These are phyloP conservation scores for Eonycteris spelaea DNA, from an alignment of 2,113 vertebrate species.

Conservation along the genomic window DNA sequence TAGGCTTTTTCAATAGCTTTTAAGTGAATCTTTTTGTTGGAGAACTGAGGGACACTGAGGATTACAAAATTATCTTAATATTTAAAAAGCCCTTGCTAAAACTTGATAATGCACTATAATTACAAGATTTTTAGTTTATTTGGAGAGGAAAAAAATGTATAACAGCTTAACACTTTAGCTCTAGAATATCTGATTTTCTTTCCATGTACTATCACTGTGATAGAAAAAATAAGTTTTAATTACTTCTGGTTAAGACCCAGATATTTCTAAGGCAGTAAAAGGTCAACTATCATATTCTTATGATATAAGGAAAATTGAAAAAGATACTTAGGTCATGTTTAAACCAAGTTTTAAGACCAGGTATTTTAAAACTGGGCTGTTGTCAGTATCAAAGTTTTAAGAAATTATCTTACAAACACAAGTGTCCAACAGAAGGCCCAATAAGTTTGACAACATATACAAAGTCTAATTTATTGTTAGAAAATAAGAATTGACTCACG, in stretches of 20 bases:
- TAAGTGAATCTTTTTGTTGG: neutral
- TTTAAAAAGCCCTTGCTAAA: neutral
- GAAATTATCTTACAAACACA: neutral
- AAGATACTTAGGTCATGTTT: neutral
- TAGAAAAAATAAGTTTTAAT: slow-evolving; percentile 1
- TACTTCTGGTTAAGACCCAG: slow-evolving; percentile 18
- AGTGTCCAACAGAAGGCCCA: neutral
- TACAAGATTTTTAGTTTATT: neutral
- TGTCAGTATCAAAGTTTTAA: neutral
- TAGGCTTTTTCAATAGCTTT: neutral
- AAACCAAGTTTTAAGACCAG: slow-evolving; percentile 13
- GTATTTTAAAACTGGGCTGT: neutral
- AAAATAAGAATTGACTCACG: neutral
- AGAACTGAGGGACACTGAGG: neutral
- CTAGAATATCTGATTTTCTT: neutral
- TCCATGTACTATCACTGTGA: neutral
- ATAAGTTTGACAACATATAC: neutral
- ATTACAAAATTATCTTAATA: neutral
- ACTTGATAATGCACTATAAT: neutral
- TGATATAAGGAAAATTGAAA: neutral
- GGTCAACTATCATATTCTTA: neutral
- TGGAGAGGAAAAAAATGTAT: neutral
- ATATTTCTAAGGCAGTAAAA: neutral
- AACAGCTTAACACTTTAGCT: neutral
- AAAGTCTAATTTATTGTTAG: neutral